phyloP scores from a whole-genome alignment of 2,113 vertebrate species.

The Xyliphius kryptos region DNA sequence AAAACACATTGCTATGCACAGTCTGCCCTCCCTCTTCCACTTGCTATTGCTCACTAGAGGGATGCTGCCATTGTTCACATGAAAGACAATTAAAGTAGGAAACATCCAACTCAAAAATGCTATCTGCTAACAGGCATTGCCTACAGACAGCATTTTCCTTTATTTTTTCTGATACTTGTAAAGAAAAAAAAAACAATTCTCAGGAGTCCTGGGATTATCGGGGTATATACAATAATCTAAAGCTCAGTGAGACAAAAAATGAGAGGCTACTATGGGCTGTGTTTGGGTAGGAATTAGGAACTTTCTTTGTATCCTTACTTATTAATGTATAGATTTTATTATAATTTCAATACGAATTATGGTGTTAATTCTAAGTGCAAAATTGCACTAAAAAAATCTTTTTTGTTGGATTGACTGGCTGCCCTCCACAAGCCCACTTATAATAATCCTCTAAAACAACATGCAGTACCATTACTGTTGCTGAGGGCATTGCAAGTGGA shows the following conservation, averaged over 20 bases:
- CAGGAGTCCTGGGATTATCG: constrained; percentile 55
- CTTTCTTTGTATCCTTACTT: no score
- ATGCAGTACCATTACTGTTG: neutral
- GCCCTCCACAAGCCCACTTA: no score
- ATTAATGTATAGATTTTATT: no score
- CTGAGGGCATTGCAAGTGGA: neutral
- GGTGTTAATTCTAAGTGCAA: no score
- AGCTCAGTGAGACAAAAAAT: constrained; percentile 1
- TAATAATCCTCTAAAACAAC: no score
- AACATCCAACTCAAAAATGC: constrained; percentile 86
- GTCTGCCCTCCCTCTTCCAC: constrained; percentile 70
- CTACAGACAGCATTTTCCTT: constrained; percentile 64
- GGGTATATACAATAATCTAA: constrained; percentile 35
- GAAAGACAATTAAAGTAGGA: constrained; percentile 90
- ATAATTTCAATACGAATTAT: no score
- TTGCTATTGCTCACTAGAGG: constrained; percentile 71
- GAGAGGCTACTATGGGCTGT: constrained; percentile 9
- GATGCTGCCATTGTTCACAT: constrained; percentile 81
- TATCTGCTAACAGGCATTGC: constrained; percentile 77
- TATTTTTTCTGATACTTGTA: constrained; percentile 59
- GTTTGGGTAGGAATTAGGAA: no score
- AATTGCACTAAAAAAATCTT: no score
- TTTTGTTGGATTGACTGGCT: no score
- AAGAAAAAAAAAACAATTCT: constrained; percentile 74
- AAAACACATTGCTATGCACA: constrained; percentile 84